Evolutionary conservation across 2,113 vertebrate genomes (phyloP).

Genomic region (Phyllostomus discolor): DNA sequence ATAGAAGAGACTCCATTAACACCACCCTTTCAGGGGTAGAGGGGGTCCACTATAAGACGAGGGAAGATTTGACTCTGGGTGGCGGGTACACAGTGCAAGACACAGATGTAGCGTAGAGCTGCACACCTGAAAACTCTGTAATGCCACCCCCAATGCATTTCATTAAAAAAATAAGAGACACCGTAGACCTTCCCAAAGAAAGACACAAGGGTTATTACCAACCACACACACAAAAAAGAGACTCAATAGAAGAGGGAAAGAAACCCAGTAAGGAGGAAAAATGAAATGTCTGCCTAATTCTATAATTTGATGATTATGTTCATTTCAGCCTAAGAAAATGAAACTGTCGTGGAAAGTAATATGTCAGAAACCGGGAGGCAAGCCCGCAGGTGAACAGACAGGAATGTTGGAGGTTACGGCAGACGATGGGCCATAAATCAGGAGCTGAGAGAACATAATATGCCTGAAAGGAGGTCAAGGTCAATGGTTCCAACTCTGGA

Average conservation of each 20-base stretch:
- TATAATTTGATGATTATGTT: background rate
- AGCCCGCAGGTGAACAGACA: background rate
- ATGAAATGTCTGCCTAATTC: background rate
- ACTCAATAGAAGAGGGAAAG: background rate
- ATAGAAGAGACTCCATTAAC: background rate
- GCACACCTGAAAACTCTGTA: background rate
- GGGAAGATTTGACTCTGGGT: background rate
- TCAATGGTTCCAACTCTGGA: conserved; percentile 36
- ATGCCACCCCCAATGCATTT: background rate
- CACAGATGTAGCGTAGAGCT: background rate
- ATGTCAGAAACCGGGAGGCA: conserved; percentile 36
- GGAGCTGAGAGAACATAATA: conserved; percentile 25
- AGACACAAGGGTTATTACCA: background rate
- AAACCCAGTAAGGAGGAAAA: background rate
- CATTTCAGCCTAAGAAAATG: conserved; percentile 18
- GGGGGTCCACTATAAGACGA: background rate
- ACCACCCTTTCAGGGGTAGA: background rate
- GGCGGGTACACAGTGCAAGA: background rate
- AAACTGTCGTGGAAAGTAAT: background rate
- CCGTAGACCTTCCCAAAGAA: background rate
- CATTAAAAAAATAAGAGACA: background rate
- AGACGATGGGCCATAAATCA: conserved; percentile 48
- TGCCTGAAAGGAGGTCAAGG: background rate
- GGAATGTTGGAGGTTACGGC: conserved; percentile 32
- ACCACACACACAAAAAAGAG: background rate